These are phyloP conservation scores for Callipepla squamata DNA, from an alignment of 2,113 vertebrate genomes.

Conservation along the genomic window DNA sequence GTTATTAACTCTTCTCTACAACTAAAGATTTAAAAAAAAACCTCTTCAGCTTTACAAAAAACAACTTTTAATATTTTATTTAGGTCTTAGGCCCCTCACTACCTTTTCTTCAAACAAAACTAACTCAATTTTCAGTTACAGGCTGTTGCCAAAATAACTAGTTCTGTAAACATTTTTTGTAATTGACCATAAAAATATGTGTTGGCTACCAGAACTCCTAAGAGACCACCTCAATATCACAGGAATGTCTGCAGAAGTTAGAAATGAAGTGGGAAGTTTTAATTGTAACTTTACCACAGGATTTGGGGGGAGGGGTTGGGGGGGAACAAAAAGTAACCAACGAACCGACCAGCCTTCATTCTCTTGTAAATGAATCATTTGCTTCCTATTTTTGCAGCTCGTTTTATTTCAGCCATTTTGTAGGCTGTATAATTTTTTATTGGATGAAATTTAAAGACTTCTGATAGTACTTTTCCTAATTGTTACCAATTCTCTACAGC, in stretches of 20 bases:
- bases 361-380: background rate
- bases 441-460: background rate
- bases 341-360: background rate
- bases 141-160: background rate
- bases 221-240: background rate
- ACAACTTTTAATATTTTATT: background rate
- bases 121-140: background rate
- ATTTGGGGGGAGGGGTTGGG: no score
- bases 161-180: background rate
- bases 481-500: background rate
- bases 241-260: background rate
- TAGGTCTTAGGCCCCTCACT: fast-evolving
- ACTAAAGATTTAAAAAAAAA: background rate
- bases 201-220: background rate
- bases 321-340: background rate
- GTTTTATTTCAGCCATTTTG: background rate
- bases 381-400: background rate
- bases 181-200: background rate
- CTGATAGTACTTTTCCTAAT: background rate
- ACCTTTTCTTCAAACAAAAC: background rate
- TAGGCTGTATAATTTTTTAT: background rate
- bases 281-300: background rate
- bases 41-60: background rate
- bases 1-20: background rate
- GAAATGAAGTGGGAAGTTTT: conserved; percentile 14